These are phyloP conservation scores for Hydropsyche betteni DNA, from an alignment of 2,888 invertebrate species.

Conservation along the genomic window DNA sequence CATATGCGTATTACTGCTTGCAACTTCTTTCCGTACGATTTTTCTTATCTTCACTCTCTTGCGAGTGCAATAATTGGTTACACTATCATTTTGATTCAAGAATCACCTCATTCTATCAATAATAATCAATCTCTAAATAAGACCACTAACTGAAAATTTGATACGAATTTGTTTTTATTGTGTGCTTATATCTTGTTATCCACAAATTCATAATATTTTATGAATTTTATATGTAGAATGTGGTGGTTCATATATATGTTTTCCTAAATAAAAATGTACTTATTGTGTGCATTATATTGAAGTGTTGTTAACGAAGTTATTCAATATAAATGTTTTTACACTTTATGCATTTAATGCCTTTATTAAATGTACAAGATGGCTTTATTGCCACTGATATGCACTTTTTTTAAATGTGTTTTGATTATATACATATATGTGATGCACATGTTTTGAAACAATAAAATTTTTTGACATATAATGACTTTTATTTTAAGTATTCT, in stretches of 20 bases:
- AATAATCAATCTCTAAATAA: slow-evolving; percentile 7
- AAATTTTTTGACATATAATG: not conserved
- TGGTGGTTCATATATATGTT: no score
- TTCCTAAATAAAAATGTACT: no score
- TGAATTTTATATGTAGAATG: no score
- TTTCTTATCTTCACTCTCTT: slow-evolving; percentile 26
- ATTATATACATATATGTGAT: not conserved
- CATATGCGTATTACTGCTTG: slow-evolving; percentile 33
- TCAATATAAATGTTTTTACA: no score
- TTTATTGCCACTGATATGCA: no score
- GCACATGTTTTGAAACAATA: not conserved
- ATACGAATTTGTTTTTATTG: no score
- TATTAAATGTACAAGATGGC: no score
- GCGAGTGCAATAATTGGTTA: slow-evolving; percentile 29
- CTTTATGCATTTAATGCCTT: no score
- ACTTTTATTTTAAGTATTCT: not conserved
- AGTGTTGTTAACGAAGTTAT: no score
- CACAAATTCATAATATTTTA: no score
- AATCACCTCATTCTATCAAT: not conserved
- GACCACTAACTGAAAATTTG: not conserved
- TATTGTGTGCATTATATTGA: no score
- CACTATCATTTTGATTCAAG: slow-evolving; percentile 37
- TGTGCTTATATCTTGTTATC: no score
- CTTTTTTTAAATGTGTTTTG: not conserved
- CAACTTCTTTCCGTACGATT: slow-evolving; percentile 38